phyloP scores from a whole-genome alignment of 2,797 vertebrate genomes.

The Streptopelia turtur region DNA sequence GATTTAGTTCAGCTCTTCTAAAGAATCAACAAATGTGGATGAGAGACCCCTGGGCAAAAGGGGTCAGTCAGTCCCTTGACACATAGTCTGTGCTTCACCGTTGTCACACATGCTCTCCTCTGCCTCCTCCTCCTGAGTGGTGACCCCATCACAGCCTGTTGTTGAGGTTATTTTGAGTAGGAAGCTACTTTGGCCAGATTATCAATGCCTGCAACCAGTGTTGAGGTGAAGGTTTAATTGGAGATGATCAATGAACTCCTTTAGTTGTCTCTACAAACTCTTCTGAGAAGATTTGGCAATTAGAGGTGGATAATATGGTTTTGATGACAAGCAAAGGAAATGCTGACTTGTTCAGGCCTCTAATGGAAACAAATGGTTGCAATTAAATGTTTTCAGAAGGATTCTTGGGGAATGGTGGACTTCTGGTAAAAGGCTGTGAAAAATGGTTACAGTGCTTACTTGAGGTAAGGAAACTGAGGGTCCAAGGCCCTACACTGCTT shows the following conservation, averaged over 20 bases:
- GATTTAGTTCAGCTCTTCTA: background rate
- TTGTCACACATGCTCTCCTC: background rate
- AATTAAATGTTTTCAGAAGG: slow-evolving; percentile 3
- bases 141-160: background rate
- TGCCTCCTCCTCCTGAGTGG: background rate
- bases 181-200: background rate
- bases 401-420: background rate
- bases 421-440: background rate
- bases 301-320: background rate
- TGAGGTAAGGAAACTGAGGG: background rate
- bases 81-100: background rate
- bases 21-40: background rate
- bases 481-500: background rate
- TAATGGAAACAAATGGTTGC: background rate
- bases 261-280: background rate
- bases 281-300: background rate
- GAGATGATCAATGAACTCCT: background rate
- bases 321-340: slow-evolving; percentile 16
- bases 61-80: background rate
- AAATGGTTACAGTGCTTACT: background rate
- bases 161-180: background rate
- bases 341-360: background rate
- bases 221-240: background rate
- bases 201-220: background rate
- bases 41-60: background rate